phyloP scores from a whole-genome alignment of 2,113 vertebrate genomes.

The Lutjanus erythropterus region DNA sequence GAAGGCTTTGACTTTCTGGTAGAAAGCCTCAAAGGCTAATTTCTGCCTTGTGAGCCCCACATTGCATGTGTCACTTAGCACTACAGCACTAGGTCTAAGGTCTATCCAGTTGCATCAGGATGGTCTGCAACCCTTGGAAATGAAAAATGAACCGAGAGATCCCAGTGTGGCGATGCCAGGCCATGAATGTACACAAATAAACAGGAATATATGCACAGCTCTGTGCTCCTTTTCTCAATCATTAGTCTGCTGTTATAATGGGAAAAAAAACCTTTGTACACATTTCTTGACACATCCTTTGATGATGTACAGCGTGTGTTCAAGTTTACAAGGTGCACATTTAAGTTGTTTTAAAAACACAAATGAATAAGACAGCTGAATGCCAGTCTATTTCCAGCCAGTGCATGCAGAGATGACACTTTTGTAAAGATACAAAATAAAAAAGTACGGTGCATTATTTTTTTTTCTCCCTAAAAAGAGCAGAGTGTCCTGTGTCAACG shows the following conservation, averaged over 20 bases:
- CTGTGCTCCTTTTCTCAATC: background rate
- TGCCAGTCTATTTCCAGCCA: constrained; percentile 24
- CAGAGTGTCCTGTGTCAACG: constrained; percentile 37
- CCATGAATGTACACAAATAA: background rate
- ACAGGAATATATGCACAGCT: background rate
- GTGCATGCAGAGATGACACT: constrained; percentile 13
- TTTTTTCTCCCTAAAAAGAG: constrained; percentile 15
- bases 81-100: no score
- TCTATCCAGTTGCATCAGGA: no score
- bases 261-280: no score
- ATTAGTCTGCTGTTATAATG: background rate
- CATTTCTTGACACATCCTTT: background rate
- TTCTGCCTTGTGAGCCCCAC: no score
- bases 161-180: no score
- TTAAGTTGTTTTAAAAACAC: constrained; percentile 7
- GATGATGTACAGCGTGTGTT: background rate
- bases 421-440: constrained; percentile 43
- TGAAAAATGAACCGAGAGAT: no score
- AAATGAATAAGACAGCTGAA: constrained; percentile 3
- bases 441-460: constrained; percentile 7
- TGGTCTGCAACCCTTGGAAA: no score
- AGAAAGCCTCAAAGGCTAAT: no score
- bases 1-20: no score
- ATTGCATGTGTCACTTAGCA: no score
- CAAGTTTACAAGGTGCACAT: background rate